These are phyloP conservation scores for Nerophis ophidion DNA, from an alignment of 2,113 vertebrate genomes.

Conservation along the genomic window DNA sequence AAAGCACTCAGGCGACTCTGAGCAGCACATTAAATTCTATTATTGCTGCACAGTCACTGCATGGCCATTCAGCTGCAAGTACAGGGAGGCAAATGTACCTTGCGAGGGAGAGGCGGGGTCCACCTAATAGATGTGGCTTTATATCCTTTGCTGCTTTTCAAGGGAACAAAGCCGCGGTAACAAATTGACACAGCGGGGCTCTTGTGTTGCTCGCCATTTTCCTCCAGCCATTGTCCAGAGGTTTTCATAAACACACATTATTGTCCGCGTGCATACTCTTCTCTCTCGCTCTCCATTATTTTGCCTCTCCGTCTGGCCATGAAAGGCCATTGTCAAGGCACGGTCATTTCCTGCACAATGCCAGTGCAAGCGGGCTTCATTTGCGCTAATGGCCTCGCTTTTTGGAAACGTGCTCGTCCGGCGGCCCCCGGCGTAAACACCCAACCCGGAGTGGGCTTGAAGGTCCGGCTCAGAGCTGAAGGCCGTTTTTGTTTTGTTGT, in stretches of 20 bases:
- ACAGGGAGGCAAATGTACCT: conserved; percentile 57
- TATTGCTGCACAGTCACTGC: conserved; percentile 62
- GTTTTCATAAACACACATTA: conserved; percentile 62
- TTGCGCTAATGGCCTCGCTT: conserved; percentile 50
- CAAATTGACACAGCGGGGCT: conserved; percentile 58
- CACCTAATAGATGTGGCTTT: conserved; percentile 68
- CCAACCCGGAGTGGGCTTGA: conserved; percentile 48
- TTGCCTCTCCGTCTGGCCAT: conserved; percentile 17
- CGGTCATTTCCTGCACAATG: conserved; percentile 59
- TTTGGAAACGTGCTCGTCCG: conserved; percentile 41
- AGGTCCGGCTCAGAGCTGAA: conserved; percentile 47
- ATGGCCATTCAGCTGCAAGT: conserved; percentile 55
- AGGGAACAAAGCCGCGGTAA: conserved; percentile 58
- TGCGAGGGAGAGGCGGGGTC: conserved; percentile 60
- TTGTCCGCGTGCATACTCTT: conserved; percentile 45
- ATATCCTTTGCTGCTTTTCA: conserved; percentile 56
- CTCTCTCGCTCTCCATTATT: conserved; percentile 6
- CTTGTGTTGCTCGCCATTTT: conserved; percentile 46
- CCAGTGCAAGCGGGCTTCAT: conserved; percentile 51
- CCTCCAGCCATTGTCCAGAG: conserved; percentile 53
- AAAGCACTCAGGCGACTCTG: conserved; percentile 69
- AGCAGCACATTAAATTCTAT: conserved; percentile 71
- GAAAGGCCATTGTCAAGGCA: conserved; percentile 60
- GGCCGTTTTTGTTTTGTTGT: conserved; percentile 23
- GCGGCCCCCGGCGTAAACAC: conserved; percentile 48